Conservation (phyloP, 2,797 vertebrate species). For the Bradypodion ventrale region DNA sequence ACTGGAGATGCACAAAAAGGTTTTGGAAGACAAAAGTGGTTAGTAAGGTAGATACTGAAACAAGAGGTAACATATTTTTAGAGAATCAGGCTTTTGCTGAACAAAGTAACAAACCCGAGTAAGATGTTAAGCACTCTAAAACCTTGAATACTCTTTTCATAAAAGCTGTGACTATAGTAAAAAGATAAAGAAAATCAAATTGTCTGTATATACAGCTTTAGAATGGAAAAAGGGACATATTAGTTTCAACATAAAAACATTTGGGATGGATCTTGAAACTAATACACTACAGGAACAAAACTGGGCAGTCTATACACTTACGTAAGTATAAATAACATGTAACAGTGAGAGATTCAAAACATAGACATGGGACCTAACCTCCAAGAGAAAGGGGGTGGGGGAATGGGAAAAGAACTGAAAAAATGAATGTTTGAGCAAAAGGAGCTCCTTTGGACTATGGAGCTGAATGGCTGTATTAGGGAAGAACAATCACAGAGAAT, state of each 20-base stretch:
- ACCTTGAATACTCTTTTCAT: neutral
- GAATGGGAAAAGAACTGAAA: neutral
- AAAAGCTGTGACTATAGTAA: neutral
- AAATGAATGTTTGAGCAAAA: neutral
- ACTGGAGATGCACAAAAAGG: neutral
- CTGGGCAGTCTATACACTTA: neutral
- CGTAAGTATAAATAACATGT: neutral
- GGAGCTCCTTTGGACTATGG: neutral
- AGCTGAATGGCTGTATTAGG: neutral
- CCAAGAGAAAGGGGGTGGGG: conserved; percentile 4
- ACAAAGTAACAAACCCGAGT: neutral
- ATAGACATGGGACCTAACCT: conserved; percentile 24
- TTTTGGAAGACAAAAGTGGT: neutral
- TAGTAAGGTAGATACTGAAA: neutral
- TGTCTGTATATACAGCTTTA: neutral
- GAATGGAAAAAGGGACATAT: neutral
- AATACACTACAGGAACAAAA: neutral
- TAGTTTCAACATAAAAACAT: neutral
- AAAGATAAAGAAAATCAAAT: neutral
- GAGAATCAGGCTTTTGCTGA: neutral
- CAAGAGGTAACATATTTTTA: neutral
- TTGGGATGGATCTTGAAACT: neutral
- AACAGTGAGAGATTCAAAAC: conserved; percentile 1
- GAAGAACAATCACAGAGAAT: conserved; percentile 2
- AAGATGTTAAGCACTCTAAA: neutral